Base-by-base conservation (phyloP, 1,140 invertebrate genomes). In the Micrasema minimum region DNA sequence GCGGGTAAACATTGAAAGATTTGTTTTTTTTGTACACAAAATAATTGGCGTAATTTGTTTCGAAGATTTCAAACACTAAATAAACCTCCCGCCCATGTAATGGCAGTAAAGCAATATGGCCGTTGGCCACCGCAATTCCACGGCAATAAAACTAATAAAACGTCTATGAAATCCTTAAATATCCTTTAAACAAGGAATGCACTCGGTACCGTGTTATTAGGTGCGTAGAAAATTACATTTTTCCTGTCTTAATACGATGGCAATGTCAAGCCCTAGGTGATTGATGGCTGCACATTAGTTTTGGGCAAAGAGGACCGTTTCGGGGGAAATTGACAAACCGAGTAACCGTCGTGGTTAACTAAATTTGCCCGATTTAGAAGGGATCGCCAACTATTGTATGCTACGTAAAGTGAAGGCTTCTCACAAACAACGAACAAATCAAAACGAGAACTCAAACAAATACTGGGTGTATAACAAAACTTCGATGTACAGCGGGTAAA, bases 161-260 rank as follows among this genome's bases (percentile, higher is more conserved):
- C 26, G 12, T 14, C 51, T 55, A 18, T 37, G 12, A 55, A 55
- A 23, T 55, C 51, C 50, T 53, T 53, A 53, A 53, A 26, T 11
- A 53, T 26, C n/a, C 5, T 55, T 14, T 5, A 61, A 61, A 61
- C 35, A 41, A 41, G 20, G 16, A 61, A 43, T 61, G 57, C 35
- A 41, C 38, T 61, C 22, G 18, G 57, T n/a, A 26, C 35, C n/a
- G 18, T 61, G 57, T 61, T 41, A 61, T 61, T 61, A 61, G 35
- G 57, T 61, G 38, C 37, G 57, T 61, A 43, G 57, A 7, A 61
- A 61, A 61, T 61, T 41, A 61, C 57, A 20, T 61, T 57, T 61
- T 61, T 43, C 35, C 57, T 61, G 37, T 18, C 41, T 38, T 61
- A 43, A 61, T 61, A 61, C 16, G 37, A n/a, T 12, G 57, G 18